A percentile compares a stretch with the other conserved stretches of the same genome.
Conservation (phyloP, 1,140 invertebrate species). For the Thaumatotibia leucotreta region DNA sequence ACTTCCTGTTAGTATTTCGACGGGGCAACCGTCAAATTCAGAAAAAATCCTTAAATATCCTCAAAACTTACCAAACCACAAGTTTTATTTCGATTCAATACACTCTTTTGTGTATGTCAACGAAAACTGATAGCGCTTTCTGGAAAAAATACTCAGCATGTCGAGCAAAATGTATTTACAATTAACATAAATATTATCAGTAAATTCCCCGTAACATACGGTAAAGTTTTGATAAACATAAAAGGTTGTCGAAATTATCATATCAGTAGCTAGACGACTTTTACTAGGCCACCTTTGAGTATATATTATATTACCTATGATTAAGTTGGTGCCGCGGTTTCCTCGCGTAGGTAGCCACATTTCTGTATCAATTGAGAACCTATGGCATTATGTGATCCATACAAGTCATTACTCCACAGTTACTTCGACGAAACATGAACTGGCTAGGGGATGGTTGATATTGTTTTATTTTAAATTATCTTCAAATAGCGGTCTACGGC, state of each 20-base stretch:
- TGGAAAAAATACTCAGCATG: too few relatives aligned
- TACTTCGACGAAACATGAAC: background rate
- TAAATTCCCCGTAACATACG: background rate
- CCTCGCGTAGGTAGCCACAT: background rate
- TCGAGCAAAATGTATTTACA: too few relatives aligned
- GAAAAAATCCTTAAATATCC: too few relatives aligned
- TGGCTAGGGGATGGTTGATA: background rate
- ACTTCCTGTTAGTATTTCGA: too few relatives aligned
- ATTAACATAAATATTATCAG: background rate
- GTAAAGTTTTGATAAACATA: conserved; percentile 12
- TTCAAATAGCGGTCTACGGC: background rate
- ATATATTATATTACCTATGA: too few relatives aligned
- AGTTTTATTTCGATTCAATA: too few relatives aligned
- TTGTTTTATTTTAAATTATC: background rate
- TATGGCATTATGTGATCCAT: background rate
- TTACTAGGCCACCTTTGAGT: too few relatives aligned
- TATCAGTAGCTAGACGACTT: conserved; percentile 33
- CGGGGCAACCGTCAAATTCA: too few relatives aligned
- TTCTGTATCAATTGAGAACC: background rate
- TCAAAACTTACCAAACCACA: too few relatives aligned
- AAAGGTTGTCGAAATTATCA: conserved; percentile 25
- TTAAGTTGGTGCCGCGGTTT: conserved; percentile 14
- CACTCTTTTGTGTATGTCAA: too few relatives aligned
- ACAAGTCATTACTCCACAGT: background rate
- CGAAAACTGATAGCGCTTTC: too few relatives aligned